These are phyloP conservation scores for Lota lota DNA, from an alignment of 2,113 vertebrate species.

Conservation along the genomic window DNA sequence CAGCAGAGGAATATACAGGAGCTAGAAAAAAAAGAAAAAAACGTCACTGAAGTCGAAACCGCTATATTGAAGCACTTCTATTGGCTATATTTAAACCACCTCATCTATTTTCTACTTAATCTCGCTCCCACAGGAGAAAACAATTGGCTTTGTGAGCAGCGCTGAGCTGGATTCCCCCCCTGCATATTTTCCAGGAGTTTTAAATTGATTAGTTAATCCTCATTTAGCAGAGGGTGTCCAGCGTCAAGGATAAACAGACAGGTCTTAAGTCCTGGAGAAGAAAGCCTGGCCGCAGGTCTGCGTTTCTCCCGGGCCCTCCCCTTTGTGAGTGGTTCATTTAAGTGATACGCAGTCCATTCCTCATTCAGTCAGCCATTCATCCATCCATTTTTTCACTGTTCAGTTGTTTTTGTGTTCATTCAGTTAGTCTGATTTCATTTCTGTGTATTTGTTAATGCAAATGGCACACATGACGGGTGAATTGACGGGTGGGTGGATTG, in stretches of 20 bases:
- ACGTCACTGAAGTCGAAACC: constrained; percentile 41
- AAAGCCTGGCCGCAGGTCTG: not conserved
- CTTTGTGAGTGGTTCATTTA: constrained; percentile 7
- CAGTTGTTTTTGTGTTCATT: no score
- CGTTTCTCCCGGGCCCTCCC: not conserved
- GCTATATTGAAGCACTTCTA: constrained; percentile 52
- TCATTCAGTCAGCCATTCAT: constrained; percentile 8
- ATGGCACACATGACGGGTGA: no score
- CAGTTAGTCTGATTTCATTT: no score
- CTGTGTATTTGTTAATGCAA: no score
- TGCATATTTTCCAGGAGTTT: constrained; percentile 12
- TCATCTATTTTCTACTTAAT: constrained; percentile 55
- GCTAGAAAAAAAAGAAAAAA: constrained; percentile 31
- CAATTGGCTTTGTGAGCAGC: constrained; percentile 35
- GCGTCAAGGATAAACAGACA: constrained; percentile 35
- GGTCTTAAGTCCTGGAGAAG: constrained; percentile 4
- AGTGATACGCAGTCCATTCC: constrained; percentile 8
- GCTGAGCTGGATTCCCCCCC: constrained; percentile 17
- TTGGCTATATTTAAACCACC: constrained; percentile 56
- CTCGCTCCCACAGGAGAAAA: constrained; percentile 46
- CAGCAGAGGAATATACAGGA: no score
- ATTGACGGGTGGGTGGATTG: no score
- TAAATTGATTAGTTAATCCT: constrained; percentile 53
- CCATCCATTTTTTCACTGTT: not conserved
- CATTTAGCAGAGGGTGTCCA: constrained; percentile 51